Base-by-base conservation (phyloP, 2,113 vertebrate genomes). In the Oreotragus oreotragus region DNA sequence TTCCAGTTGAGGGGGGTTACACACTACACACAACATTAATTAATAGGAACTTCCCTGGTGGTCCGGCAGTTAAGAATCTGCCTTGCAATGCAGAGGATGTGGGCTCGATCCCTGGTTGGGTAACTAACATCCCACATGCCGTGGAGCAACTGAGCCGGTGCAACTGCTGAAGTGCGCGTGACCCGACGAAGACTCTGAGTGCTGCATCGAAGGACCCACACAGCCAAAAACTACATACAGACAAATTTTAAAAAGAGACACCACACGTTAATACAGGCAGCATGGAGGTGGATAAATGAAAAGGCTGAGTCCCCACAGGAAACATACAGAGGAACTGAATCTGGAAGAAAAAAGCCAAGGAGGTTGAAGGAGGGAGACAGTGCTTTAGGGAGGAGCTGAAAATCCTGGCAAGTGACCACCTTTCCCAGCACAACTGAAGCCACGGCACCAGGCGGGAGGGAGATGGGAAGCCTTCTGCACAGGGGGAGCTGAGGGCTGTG, bases 401-500 rank as follows among this genome's bases (percentile, higher is more conserved):
- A 83, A 21, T 7, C 51, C 88, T 45, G 49, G 51, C 64, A n/a
- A 62, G 2, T 21, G 76, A 51, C 11, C 12, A 16, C 39, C 30
- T 30, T 36, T 43, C 70, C 14, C 7, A 60, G 73, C 21, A 62
- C 4, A 15, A 6, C 6, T 7, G 28, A 36, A 23, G 76, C 62
- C 23, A 83, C 21, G 10, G 6, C 33, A 23, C 49, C 12, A 8
- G 33, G 80, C 7, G 7, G 30, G 73, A 21, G 51, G 1, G 36
- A 84, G 51, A 6, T 0, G 39, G 57, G 36, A 58, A 36, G 60
- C 15, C n/a, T 30, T 21, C 16, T 13, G 21, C 51, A 2, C 2
- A n/a, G 47, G 17, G 5, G 0, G 33, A 55, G 83, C 8, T 8
- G 12, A 45, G 19, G 17, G 19, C n/a, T 84, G 84, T 28, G 45